Base-by-base conservation (phyloP, 2,888 invertebrate genomes). In the Melinaea menophilus region DNA sequence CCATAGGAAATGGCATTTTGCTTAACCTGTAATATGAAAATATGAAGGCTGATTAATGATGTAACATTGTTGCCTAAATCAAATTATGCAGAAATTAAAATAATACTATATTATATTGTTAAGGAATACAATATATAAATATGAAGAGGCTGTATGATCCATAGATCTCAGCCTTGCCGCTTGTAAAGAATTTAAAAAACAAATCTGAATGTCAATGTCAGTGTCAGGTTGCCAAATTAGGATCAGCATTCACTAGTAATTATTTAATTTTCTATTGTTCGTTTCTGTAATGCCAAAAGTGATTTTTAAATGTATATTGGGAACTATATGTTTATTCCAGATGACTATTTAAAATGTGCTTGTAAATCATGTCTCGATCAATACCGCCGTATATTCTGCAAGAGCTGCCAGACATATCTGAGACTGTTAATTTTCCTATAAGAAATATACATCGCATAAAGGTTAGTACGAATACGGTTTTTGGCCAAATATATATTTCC, bases 401-500 rank as follows among this genome's bases (percentile, higher is more conserved):
- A 70, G 92, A 92, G 73, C 89, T 92, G 70, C 87, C 92, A 71
- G 90, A 93, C 81, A 89, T 94, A 71, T 92, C 93, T 57, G 87
- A 91, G 72, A 86, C 86, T 66, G 90, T 94, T 70, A 91, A 92
- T 71, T 92, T 91, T 78, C 94, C 94, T 2, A 86, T 94, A 72
- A 90, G 92, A 80, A 92, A 92, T 80, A 94, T 94, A 70, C 94
- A 94, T 78, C 92, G 95, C 58, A 94, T 95, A 77, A 95, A 95
- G 93, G 95, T 95, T 78, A 82, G 86, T 81, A 60, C 35, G 60
- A 65, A 65, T 66, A 70, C 69, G 64, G 67, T 68, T 64, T 72
- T 81, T 85, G 81, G 80, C 78, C 82, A 82, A 82, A 75, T 72
- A 37, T 59, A 34, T 51, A 46, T 47, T 46, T 56, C 34, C 31